Evolutionary conservation across 2,888 invertebrate species (phyloP).

Genomic region (Opisthograptis luteolata): DNA sequence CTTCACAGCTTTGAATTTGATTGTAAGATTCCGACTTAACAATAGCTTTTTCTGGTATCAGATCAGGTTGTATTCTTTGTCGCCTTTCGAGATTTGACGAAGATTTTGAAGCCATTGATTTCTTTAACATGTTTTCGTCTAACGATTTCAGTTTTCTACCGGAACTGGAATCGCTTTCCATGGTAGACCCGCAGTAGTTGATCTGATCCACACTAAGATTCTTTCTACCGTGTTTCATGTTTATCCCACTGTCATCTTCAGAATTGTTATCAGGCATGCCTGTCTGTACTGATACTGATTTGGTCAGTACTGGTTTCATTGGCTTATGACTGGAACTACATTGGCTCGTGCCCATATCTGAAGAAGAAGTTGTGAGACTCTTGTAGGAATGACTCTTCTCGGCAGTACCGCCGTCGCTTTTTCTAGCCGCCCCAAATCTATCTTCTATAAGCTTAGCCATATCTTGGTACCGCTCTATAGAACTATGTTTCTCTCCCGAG

Average conservation of each 20-base stretch:
- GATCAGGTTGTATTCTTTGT: slow-evolving; percentile 80
- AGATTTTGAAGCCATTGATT: slow-evolving; percentile 74
- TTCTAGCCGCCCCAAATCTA: slow-evolving; percentile 82
- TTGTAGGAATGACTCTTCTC: slow-evolving; percentile 82
- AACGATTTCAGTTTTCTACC: slow-evolving; percentile 77
- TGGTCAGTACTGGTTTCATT: slow-evolving; percentile 72
- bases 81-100: slow-evolving; percentile 77
- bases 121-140: slow-evolving; percentile 80
- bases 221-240: slow-evolving; percentile 77
- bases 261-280: slow-evolving; percentile 79
- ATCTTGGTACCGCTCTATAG: slow-evolving; percentile 88
- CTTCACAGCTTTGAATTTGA: slow-evolving; percentile 82
- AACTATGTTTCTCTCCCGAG: slow-evolving; percentile 86
- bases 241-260: slow-evolving; percentile 71
- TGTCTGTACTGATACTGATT: slow-evolving; percentile 81
- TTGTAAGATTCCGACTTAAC: slow-evolving; percentile 80
- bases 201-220: slow-evolving; percentile 81
- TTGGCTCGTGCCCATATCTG: slow-evolving; percentile 81
- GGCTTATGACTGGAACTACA: slow-evolving; percentile 75
- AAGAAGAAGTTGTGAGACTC: slow-evolving; percentile 80
- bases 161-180: slow-evolving; percentile 80
- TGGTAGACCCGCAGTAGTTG: slow-evolving; percentile 76
- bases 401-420: slow-evolving; percentile 70
- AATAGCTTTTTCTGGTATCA: slow-evolving; percentile 80
- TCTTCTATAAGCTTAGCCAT: slow-evolving; percentile 89